phyloP scores from a whole-genome alignment of 2,797 vertebrate species.

The Heliangelus exortis region DNA sequence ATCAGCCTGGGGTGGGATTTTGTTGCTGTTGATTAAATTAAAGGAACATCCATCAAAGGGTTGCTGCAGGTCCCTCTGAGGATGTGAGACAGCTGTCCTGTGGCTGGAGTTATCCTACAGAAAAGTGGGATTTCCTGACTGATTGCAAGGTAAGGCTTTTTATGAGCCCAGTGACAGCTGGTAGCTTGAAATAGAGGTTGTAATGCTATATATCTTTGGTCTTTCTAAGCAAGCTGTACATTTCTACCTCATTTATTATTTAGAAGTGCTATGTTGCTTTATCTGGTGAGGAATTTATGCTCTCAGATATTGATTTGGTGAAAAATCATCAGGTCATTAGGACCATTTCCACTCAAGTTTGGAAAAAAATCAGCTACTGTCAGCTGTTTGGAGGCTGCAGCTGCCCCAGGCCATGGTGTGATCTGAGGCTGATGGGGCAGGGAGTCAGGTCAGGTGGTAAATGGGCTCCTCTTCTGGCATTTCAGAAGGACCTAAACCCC shows the following conservation, averaged over 20 bases:
- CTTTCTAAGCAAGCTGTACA: neutral
- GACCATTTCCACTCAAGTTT: neutral
- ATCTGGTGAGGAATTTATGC: slow-evolving; percentile 1
- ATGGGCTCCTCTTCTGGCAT: neutral
- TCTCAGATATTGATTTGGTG: neutral
- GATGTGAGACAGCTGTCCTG: too few species aligned
- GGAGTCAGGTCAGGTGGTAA: neutral
- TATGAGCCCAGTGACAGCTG: neutral
- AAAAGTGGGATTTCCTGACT: neutral
- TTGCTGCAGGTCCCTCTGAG: neutral
- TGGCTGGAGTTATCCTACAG: neutral
- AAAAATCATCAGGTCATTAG: neutral
- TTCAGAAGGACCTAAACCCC: neutral
- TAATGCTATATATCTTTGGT: neutral
- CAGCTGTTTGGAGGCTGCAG: neutral
- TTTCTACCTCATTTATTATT: slow-evolving; percentile 53
- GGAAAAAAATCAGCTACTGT: neutral
- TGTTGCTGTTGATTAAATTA: neutral
- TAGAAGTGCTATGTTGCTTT: slow-evolving; percentile 8
- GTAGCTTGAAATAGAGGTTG: neutral
- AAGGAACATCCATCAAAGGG: neutral
- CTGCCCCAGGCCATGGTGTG: neutral
- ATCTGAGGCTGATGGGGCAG: neutral
- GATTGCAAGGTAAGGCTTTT: neutral
- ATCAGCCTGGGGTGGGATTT: neutral